A percentile compares a stretch with the other conserved stretches of the same genome.
Conservation (phyloP, 2,797 vertebrate species). For the Apogon talboti region DNA sequence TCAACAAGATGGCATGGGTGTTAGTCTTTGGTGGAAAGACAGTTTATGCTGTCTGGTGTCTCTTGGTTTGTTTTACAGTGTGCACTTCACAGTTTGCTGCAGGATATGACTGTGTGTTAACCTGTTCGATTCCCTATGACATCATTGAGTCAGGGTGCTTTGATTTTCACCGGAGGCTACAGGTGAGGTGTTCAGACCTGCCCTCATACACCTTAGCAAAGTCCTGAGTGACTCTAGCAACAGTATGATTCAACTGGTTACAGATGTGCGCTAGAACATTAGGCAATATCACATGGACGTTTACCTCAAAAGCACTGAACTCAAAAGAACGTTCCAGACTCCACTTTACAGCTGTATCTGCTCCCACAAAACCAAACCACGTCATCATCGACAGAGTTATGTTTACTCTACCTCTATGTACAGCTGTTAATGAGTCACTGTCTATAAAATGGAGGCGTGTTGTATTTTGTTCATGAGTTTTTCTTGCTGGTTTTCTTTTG, state of each 20-base stretch:
- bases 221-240: not conserved
- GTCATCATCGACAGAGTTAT: too few species aligned
- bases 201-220: not conserved
- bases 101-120: slow-evolving; percentile 12
- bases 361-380: not conserved
- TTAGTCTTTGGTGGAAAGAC: too few species aligned
- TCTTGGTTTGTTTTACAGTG: not conserved
- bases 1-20: too few species aligned
- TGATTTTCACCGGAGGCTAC: slow-evolving; percentile 22
- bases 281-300: not conserved
- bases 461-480: too few species aligned
- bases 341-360: not conserved
- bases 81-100: too few species aligned
- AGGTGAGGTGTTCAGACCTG: slow-evolving; percentile 52
- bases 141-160: slow-evolving; percentile 20
- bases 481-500: too few species aligned
- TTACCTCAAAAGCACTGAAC: not conserved
- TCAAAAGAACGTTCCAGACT: not conserved
- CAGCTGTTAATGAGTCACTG: too few species aligned
- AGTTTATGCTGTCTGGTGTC: not conserved
- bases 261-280: not conserved
- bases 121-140: slow-evolving; percentile 16
- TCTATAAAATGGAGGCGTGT: too few species aligned
- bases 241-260: not conserved
- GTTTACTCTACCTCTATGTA: too few species aligned